Evolutionary conservation across 2,797 vertebrate species (phyloP), one percentile per base, ranked within the genome.

Genomic region (Brachyalestes nurse): DNA sequence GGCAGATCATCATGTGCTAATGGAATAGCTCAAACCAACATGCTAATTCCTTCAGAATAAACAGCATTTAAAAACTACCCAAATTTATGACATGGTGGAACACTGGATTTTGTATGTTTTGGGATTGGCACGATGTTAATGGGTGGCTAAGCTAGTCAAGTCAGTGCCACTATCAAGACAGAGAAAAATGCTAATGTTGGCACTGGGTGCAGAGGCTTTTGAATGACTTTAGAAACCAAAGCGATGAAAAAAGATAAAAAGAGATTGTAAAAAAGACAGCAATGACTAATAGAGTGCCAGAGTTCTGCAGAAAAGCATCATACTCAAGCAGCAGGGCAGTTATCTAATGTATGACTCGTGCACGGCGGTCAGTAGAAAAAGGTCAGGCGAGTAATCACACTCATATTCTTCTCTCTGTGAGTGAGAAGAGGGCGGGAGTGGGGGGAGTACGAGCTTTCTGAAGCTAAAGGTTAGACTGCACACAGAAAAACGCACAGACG

Each of bases 381-480:
- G 81, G 86, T 85, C 81, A 85, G 78, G 72, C 79, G 51, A 87
- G 86, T 87, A 85, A 87, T 82, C 83, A 66, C 75, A 72, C 72
- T 76, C 81, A 62, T 78, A 53, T 70, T 84, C 61, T 74, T 78
- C 55, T 75, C 81, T 81, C 57, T 70, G 28, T 57, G 76, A 78
- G 76, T 78, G 81, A 82, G 71, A 74, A 82, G 25, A 28, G 76
- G 72, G 71, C 49, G 76, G 81, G 42, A 75, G 65, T 75, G 60
- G 78, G 70, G 76, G 65, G 75, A 81, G 28, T 76, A 78, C 73
- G 23, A 79, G 66, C 72, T 49, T 72, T 83, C 76, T 78, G 76
- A 74, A 82, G 74, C 72, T 83, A 86, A 83, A 86, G 84, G 84
- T 86, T 83, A 86, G 72, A 25, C 34, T 14, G 12, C 73, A 72